These are phyloP conservation scores for Oenanthe oenanthe DNA, from an alignment of 2,113 vertebrate genomes.

Conservation along the genomic window DNA sequence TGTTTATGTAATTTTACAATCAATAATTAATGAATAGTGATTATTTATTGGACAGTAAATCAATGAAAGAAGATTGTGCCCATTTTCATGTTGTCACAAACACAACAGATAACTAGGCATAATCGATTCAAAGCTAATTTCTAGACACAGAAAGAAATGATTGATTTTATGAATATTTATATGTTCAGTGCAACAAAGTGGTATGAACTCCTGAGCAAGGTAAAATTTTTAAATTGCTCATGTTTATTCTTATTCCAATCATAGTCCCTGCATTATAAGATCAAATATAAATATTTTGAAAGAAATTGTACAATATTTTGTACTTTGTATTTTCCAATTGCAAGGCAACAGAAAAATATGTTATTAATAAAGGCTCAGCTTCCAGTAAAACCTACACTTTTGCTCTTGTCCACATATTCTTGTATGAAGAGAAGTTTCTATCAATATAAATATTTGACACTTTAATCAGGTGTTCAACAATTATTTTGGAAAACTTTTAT, in stretches of 20 bases:
- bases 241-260: not conserved
- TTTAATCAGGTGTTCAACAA: not conserved
- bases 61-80: conserved; percentile 57
- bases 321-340: not conserved
- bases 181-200: conserved; percentile 15
- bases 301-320: not conserved
- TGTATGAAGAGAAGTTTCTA: not conserved
- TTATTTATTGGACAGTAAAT: conserved; percentile 76
- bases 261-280: not conserved
- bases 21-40: conserved; percentile 72
- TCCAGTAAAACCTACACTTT: not conserved
- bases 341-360: not conserved
- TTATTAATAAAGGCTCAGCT: not conserved
- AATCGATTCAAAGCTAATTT: conserved; percentile 72
- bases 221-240: not conserved
- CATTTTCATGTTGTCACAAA: conserved; percentile 71
- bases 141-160: conserved; percentile 5
- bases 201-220: not conserved
- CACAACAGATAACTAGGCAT: conserved; percentile 68
- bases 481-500: not conserved
- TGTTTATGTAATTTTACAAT: conserved; percentile 58
- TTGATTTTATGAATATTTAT: conserved; percentile 73
- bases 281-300: not conserved
- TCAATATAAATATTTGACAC: not conserved
- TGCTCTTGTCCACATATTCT: not conserved